A percentile compares a stretch with the other conserved stretches of the same genome.
Evolutionary conservation across 1,140 invertebrate genomes (phyloP).

Genomic region (Lerema accius): DNA sequence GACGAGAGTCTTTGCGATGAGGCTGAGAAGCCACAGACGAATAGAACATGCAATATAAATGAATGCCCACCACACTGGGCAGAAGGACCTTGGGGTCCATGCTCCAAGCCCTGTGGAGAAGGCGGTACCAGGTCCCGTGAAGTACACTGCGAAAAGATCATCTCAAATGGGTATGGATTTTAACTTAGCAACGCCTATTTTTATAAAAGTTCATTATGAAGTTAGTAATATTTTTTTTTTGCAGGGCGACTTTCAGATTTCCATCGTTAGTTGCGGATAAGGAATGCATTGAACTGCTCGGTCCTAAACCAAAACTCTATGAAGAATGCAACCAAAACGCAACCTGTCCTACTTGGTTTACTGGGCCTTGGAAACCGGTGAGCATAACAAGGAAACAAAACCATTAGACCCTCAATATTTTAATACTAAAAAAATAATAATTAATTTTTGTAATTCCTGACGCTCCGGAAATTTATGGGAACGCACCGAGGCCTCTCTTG

Average conservation of each 20-base stretch:
- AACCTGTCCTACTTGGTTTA: conserved; percentile 92
- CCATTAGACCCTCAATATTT: too few relatives aligned
- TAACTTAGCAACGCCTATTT: too few relatives aligned
- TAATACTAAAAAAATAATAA: too few relatives aligned
- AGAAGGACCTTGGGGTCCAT: conserved; percentile 91
- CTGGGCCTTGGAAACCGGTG: conserved; percentile 93
- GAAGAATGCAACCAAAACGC: conserved; percentile 90
- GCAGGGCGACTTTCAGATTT: conserved; percentile 71
- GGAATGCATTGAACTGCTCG: conserved; percentile 86
- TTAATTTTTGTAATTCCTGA: too few relatives aligned
- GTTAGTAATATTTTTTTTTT: too few relatives aligned
- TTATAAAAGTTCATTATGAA: too few relatives aligned
- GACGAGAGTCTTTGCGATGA: conserved; percentile 91
- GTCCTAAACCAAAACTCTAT: conserved; percentile 87
- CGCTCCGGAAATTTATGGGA: too few relatives aligned
- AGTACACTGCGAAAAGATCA: conserved; percentile 91
- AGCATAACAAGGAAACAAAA: conserved; percentile 65
- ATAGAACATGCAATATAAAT: conserved; percentile 88
- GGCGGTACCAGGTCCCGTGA: conserved; percentile 87
- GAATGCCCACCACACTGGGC: conserved; percentile 94
- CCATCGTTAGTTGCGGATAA: conserved; percentile 88
- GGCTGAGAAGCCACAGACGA: conserved; percentile 85
- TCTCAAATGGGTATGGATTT: conserved; percentile 84
- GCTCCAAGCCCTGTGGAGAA: conserved; percentile 91
- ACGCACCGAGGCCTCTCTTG: too few relatives aligned